phyloP scores from a whole-genome alignment of 2,113 vertebrate species.

The Hepsetus odoe region DNA sequence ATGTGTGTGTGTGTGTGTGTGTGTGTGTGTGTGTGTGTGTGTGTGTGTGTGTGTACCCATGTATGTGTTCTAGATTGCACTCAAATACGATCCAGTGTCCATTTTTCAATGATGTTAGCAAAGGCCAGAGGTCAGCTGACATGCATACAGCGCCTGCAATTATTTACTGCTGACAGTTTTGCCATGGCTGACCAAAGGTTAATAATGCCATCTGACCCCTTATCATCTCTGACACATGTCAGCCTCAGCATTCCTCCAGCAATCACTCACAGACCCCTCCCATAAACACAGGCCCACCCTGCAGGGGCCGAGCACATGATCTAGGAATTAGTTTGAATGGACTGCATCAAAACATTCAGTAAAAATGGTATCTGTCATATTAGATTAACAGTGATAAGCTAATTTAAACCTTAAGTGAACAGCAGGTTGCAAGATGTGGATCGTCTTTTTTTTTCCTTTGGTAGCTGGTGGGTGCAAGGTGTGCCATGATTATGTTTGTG shows the following conservation, averaged over 20 bases:
- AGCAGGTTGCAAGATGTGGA: not conserved
- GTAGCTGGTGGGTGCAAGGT: not conserved
- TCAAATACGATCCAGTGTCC: not conserved
- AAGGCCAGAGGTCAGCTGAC: conserved; percentile 57
- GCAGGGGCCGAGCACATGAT: not conserved
- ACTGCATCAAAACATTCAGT: conserved; percentile 1
- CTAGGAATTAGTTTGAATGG: conserved; percentile 6
- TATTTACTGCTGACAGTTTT: conserved; percentile 70
- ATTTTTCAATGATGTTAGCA: conserved; percentile 24
- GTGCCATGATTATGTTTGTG: not conserved
- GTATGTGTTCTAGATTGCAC: not conserved
- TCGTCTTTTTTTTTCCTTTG: not conserved
- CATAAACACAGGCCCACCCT: conserved; percentile 35
- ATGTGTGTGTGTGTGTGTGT: conserved; percentile 11
- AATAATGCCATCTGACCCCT: conserved; percentile 70
- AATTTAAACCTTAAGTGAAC: not conserved
- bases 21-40: conserved; percentile 20
- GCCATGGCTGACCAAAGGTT: conserved; percentile 66
- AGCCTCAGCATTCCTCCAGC: conserved; percentile 19
- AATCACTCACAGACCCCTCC: conserved; percentile 39
- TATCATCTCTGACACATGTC: conserved; percentile 54
- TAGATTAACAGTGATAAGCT: conserved; percentile 2
- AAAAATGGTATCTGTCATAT: conserved; percentile 10
- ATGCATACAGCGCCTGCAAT: conserved; percentile 51
- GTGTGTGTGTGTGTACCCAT: not conserved